These are phyloP conservation scores for Ptiloglossa arizonensis DNA, from an alignment of 1,140 invertebrate genomes.

Conservation along the genomic window DNA sequence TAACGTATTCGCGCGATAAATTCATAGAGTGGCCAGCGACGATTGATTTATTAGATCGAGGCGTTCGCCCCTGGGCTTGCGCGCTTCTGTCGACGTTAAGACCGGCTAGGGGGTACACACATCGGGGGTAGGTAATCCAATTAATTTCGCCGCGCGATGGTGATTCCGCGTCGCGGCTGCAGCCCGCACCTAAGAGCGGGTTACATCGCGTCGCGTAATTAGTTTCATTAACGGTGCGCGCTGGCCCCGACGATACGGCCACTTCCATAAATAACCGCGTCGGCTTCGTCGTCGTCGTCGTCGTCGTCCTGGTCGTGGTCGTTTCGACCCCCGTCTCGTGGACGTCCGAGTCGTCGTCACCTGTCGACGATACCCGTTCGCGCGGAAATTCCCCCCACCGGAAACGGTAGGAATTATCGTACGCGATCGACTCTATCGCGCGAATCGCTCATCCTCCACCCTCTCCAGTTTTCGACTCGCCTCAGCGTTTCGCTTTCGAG, in stretches of 20 bases:
- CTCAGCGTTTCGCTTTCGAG: neutral
- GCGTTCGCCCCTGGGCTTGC: too few species aligned
- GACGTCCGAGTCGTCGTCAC: neutral
- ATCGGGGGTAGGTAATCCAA: conserved; percentile 48
- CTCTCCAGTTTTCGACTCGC: too few species aligned
- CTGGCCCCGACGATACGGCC: conserved; percentile 36
- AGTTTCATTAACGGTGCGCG: conserved; percentile 55
- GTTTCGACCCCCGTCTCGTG: too few species aligned
- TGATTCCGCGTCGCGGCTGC: conserved; percentile 43
- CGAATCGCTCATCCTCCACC: too few species aligned
- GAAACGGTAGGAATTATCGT: neutral
- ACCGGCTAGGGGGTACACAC: conserved; percentile 47
- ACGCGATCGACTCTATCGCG: neutral
- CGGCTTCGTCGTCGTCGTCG: too few species aligned
- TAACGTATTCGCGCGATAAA: conserved; percentile 52
- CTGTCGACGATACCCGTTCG: neutral
- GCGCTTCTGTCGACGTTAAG: conserved; percentile 51
- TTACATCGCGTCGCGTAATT: conserved; percentile 55
- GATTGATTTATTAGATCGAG: conserved; percentile 61
- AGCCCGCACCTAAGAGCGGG: conserved; percentile 40
- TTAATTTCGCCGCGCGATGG: conserved; percentile 57
- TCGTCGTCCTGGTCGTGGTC: neutral
- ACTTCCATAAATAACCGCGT: conserved; percentile 48
- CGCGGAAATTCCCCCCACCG: neutral
- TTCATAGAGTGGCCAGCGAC: conserved; percentile 23